These are phyloP conservation scores for Dicranocentrus wangi DNA, from an alignment of 2,888 invertebrate species.

Conservation along the genomic window DNA sequence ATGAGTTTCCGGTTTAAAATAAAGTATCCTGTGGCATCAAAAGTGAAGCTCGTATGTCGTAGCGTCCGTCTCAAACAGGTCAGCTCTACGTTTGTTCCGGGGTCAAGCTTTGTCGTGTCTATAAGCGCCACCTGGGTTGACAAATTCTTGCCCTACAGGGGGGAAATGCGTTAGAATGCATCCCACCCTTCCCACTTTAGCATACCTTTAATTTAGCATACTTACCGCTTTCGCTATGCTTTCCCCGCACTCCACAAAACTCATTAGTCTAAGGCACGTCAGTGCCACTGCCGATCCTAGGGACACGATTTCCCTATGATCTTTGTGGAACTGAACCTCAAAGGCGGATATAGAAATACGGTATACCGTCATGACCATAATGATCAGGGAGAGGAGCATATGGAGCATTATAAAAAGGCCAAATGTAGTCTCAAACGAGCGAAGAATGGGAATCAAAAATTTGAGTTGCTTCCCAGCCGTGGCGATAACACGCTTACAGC, in stretches of 20 bases:
- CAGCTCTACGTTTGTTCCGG: background rate
- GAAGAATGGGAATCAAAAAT: background rate
- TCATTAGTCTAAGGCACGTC: constrained; percentile 9
- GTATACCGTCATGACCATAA: constrained; percentile 33
- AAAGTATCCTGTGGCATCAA: constrained; percentile 21
- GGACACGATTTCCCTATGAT: constrained; percentile 12
- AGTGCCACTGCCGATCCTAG: background rate
- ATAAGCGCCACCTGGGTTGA: background rate
- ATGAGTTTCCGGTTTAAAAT: constrained; percentile 19
- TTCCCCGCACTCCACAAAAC: constrained; percentile 39
- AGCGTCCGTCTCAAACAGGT: background rate
- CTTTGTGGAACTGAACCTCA: background rate
- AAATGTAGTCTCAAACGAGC: constrained; percentile 3
- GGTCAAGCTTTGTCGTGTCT: background rate
- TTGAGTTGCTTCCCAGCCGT: background rate
- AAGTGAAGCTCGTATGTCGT: background rate
- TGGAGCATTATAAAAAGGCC: constrained; percentile 5
- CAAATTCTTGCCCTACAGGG: constrained; percentile 12
- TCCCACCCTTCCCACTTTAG: too few relatives aligned
- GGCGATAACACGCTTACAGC: background rate
- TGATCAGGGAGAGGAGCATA: background rate
- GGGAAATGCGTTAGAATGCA: too few relatives aligned
- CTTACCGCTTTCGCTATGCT: constrained; percentile 4
- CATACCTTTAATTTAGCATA: background rate
- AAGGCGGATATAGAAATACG: background rate